These are phyloP conservation scores for Colossoma macropomum DNA, from an alignment of 2,113 vertebrate genomes.

Conservation along the genomic window DNA sequence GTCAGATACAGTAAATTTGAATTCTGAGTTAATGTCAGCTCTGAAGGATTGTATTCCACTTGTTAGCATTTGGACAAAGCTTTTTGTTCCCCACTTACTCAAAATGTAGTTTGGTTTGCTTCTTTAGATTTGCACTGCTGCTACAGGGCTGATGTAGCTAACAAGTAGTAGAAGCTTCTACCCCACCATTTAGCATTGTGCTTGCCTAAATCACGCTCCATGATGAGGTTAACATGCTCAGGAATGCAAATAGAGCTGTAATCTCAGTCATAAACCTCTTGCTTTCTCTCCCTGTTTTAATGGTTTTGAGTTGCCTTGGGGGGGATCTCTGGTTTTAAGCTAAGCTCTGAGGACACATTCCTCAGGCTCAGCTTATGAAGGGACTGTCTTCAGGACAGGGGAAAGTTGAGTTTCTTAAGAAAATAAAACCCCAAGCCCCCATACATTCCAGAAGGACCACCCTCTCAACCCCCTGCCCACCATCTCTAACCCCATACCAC, in stretches of 20 bases:
- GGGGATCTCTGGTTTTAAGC: not conserved
- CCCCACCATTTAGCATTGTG: not conserved
- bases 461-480: not conserved
- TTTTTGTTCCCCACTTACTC: no score
- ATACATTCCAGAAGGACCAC: conserved; percentile 22
- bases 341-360: conserved; percentile 11
- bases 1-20: not conserved
- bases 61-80: no score
- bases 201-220: not conserved
- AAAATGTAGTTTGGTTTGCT: no score
- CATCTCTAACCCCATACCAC: not conserved
- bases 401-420: conserved; percentile 30
- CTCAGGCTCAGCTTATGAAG: not conserved
- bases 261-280: not conserved
- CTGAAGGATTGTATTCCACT: no score
- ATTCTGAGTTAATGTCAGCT: no score
- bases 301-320: not conserved
- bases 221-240: no score
- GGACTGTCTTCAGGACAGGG: not conserved
- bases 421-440: conserved; percentile 23
- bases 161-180: not conserved
- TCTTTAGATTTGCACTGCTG: no score
- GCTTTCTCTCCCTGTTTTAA: not conserved
- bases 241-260: not conserved
- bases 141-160: no score